Evolutionary conservation across 2,888 invertebrate species (phyloP).

Genomic region (Lochmaea crataegi): DNA sequence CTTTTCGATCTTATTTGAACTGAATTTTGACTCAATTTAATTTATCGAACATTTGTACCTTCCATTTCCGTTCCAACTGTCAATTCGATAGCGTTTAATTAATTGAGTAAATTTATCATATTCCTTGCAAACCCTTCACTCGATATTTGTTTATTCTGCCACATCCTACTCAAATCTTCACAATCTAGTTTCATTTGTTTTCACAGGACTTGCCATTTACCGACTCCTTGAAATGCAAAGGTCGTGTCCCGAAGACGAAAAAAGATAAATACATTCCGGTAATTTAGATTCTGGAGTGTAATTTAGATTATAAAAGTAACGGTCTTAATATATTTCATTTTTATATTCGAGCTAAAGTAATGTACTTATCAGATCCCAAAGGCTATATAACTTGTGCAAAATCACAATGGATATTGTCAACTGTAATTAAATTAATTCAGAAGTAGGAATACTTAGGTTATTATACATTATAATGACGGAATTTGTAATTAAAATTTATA

Average conservation of each 20-base stretch:
- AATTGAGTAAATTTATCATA: not conserved
- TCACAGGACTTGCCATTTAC: not conserved
- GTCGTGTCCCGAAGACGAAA: conserved; percentile 48
- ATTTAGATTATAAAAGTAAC: conserved; percentile 32
- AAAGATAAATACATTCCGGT: conserved; percentile 56
- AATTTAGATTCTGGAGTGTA: conserved; percentile 50
- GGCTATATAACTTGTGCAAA: conserved; percentile 25
- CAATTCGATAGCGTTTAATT: not conserved
- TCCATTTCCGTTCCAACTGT: not conserved
- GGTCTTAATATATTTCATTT: conserved; percentile 27
- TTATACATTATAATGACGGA: too few relatives aligned
- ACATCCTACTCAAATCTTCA: not conserved
- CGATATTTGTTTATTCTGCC: not conserved
- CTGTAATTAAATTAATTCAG: conserved; percentile 3
- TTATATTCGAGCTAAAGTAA: conserved; percentile 30
- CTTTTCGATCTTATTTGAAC: too few relatives aligned
- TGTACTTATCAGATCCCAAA: conserved; percentile 23
- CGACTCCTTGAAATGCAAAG: not conserved
- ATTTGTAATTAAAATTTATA: too few relatives aligned
- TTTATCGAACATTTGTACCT: not conserved
- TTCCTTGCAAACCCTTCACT: not conserved
- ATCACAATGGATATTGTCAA: conserved; percentile 28
- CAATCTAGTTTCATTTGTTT: not conserved
- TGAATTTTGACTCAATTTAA: too few relatives aligned
- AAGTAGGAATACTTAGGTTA: too few relatives aligned